These are phyloP conservation scores for Spheniscus mendiculus DNA, from an alignment of 2,113 vertebrate genomes.

Conservation along the genomic window DNA sequence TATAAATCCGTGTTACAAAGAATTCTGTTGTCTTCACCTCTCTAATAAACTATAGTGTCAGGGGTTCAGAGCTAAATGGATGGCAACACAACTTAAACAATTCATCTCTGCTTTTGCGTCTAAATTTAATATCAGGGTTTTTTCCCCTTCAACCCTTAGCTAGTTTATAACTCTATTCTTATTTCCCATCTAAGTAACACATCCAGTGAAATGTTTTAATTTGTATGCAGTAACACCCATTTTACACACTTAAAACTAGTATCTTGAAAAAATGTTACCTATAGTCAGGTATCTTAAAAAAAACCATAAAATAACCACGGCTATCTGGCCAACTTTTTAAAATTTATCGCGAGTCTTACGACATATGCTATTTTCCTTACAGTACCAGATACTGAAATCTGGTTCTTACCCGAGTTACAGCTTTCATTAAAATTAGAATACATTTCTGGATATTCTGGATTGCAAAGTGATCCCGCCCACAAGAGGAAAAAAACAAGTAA, in stretches of 20 bases:
- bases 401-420: background rate
- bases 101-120: background rate
- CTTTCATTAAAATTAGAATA: background rate
- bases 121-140: background rate
- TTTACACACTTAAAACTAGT: background rate
- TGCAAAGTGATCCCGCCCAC: background rate
- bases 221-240: background rate
- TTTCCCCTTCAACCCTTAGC: background rate
- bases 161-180: background rate
- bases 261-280: background rate
- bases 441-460: background rate
- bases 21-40: slow-evolving; percentile 20
- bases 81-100: background rate
- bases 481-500: background rate
- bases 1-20: slow-evolving; percentile 24
- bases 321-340: background rate
- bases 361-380: background rate
- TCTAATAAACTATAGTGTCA: background rate
- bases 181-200: background rate
- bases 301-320: background rate
- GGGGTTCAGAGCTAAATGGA: background rate
- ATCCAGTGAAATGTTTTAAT: background rate
- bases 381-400: background rate
- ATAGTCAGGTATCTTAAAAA: background rate
- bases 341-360: background rate